Evolutionary conservation across 2,888 invertebrate species (phyloP), one percentile per base, ranked within the genome.

Genomic region (Acanthosepion pharaonis): DNA sequence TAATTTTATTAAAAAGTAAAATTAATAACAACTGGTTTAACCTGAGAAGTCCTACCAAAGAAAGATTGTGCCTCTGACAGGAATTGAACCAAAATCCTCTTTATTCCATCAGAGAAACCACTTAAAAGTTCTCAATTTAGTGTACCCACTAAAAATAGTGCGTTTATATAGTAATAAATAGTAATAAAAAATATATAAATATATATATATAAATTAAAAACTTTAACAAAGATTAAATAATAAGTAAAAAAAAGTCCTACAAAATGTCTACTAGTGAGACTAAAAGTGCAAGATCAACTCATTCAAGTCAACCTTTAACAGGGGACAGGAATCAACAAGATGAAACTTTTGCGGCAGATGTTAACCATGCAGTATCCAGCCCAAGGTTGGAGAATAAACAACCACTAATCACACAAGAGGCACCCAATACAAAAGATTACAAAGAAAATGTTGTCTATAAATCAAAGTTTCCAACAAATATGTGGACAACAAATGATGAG

Each of bases 401-500:
- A 11, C 18, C 78, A 78, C 78, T n/a, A 1, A 5, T 15, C 78
- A 11, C n/a, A 78, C n/a, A 15, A n/a, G 78, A 18, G 11, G 23
- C 11, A n/a, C n/a, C n/a, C 11, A 78, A 33, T 33, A n/a, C 78
- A 78, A 78, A 78, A 15, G 78, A n/a, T 33, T 1, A n/a, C 9
- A 78, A 33, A 78, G 78, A 78, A 78, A 78, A n/a, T 11, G 1
- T 18, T 3, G 78, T 33, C 15, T 33, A 33, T n/a, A 78, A 78
- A 78, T 78, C 78, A n/a, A 78, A 78, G 78, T 78, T 78, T n/a
- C 78, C 78, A n/a, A 11, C 78, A n/a, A 33, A 78, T 78, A n/a
- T 78, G 78, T 78, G 78, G 78, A 78, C 78, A 11, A 78, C 78
- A 78, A 78, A 78, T 78, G 78, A 78, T 78, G 78, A 78, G 33